Evolutionary conservation across 2,888 invertebrate genomes (phyloP).

Genomic region (Drosophila anomalata): DNA sequence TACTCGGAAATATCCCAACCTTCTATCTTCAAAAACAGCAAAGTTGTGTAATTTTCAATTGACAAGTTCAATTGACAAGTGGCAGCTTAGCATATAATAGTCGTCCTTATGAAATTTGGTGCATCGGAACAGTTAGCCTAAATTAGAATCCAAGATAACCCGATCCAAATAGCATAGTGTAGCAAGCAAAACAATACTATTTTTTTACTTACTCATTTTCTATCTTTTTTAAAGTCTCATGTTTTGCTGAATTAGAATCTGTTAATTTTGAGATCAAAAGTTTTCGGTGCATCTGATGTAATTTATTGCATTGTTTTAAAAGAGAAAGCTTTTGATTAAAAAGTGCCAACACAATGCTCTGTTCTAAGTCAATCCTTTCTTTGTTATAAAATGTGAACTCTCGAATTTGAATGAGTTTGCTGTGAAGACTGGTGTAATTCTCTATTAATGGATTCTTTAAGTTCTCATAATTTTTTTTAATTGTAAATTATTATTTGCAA

Average conservation of each 20-base stretch:
- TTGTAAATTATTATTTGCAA: not conserved
- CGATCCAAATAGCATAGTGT: no score
- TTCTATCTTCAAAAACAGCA: no score
- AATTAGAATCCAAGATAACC: no score
- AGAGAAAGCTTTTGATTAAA: not conserved
- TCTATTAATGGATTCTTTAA: conserved; percentile 1
- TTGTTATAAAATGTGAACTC: conserved; percentile 1
- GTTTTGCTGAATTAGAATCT: not conserved
- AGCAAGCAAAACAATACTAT: no score
- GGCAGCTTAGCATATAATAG: no score
- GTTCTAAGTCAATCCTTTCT: conserved; percentile 4
- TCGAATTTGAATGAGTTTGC: not conserved
- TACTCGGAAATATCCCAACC: no score
- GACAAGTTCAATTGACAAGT: no score
- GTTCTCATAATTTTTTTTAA: conserved; percentile 4
- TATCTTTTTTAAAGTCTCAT: not conserved
- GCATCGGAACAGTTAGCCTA: no score
- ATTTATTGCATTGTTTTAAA: not conserved
- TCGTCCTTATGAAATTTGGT: no score
- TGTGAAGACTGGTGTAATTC: conserved; percentile 8
- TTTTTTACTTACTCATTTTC: not conserved
- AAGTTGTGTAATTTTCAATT: no score
- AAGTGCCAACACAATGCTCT: not conserved
- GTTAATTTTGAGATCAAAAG: not conserved
- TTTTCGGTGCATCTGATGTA: not conserved